Base-by-base conservation (phyloP, 1,140 invertebrate species). In the Adelges cooleyi region DNA sequence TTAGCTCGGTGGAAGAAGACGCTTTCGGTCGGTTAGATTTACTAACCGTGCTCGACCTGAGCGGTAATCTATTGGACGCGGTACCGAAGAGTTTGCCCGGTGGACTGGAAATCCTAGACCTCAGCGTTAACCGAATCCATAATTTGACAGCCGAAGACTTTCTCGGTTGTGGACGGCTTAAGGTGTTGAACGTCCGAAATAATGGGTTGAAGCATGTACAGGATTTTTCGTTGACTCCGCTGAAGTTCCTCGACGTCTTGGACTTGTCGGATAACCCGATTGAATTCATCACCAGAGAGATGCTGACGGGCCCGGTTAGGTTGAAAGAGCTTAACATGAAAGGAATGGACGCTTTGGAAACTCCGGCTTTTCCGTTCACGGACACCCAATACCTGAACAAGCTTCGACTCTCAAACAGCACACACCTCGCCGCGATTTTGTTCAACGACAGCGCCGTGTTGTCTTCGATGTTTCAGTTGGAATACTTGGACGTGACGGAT, bases 1-100 rank as follows among this genome's bases (percentile, higher is more conserved):
- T 96, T 25, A 76, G 75, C 42, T 77, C 81, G 3, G 81, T 96
- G 6, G 90, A 93, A 74, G 88, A 94, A 33, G 89, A 92, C 70
- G 88, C 91, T 0, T 75, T 95, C 23, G 88, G 88, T 0, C 79
- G 90, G 36, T 73, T 92, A 18, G 87, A 90, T 70, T 82, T 86
- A 69, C 79, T 97, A 6, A 77, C 85, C 25, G 79, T 87, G 62
- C 77, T 95, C 13, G 87, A 89, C 73, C 77, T 94, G 9, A 86
- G 87, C 67, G 83, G 84, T 62, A 95, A 95, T 73, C 72, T 76
- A 17, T 77, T 94, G 22, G 73, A 71, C 5, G 74, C 74, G 6
- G 77, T 92, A 49, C 88, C 90, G 5, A 74, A 78, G 68, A 82
- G 82, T 72, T 72, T 90, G 25, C 82, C 85, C 4, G 76, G 80